A percentile compares a stretch with the other conserved stretches of the same genome.
Evolutionary conservation across 2,888 invertebrate species (phyloP).

Genomic region (Cheilosia scutellata): DNA sequence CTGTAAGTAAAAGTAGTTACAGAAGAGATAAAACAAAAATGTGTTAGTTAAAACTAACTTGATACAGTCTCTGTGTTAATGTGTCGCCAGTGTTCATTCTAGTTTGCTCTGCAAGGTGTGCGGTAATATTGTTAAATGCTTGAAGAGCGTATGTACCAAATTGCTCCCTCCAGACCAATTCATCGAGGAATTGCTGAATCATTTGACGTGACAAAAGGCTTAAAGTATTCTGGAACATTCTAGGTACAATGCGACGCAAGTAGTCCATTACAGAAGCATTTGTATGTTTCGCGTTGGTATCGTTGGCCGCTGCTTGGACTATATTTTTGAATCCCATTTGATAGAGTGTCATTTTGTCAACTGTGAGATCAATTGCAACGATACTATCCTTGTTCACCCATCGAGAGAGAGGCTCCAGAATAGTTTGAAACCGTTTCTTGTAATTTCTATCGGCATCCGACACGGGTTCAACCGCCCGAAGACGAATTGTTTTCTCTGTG

Average conservation of each 20-base stretch:
- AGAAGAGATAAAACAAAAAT: background rate
- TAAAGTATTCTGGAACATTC: constrained; percentile 95
- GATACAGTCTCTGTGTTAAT: constrained; percentile 87
- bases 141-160: constrained; percentile 91
- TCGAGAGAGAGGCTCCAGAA: constrained; percentile 90
- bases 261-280: constrained; percentile 95
- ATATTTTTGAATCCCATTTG: constrained; percentile 92
- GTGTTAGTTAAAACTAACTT: constrained; percentile 83
- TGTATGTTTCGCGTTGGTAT: constrained; percentile 85
- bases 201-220: constrained; percentile 92
- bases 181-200: constrained; percentile 95
- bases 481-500: constrained; percentile 89
- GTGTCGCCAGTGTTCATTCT: constrained; percentile 87
- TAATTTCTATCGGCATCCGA: constrained; percentile 91
- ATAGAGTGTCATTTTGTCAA: constrained; percentile 91
- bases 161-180: constrained; percentile 94
- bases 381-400: constrained; percentile 93
- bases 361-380: constrained; percentile 92
- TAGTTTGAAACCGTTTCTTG: constrained; percentile 92
- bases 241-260: constrained; percentile 91
- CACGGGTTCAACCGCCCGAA: constrained; percentile 93
- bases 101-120: constrained; percentile 92
- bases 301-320: constrained; percentile 86
- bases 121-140: constrained; percentile 92
- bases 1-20: constrained; percentile 78